phyloP scores from a whole-genome alignment of 2,797 vertebrate genomes.

The Lagodon rhomboides region DNA sequence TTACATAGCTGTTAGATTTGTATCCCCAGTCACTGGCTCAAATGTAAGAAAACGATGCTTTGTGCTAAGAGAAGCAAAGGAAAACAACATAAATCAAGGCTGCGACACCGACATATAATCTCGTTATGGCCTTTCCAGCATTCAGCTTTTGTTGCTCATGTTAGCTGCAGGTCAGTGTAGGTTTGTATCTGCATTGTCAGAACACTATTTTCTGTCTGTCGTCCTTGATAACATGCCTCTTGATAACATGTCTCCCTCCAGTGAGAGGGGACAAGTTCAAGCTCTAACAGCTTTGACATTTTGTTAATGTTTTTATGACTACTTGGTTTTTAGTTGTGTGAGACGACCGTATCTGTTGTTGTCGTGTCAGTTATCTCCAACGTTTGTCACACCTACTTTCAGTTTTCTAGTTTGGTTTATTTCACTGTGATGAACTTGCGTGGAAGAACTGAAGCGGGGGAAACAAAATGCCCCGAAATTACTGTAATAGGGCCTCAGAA shows the following conservation, averaged over 20 bases:
- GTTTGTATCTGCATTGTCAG: not conserved
- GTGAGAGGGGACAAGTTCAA: not conserved
- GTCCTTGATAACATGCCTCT: not conserved
- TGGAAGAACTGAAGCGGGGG: not conserved
- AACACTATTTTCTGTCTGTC: not conserved
- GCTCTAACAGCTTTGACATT: not conserved
- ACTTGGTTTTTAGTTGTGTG: too few relatives aligned
- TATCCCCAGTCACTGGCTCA: too few relatives aligned
- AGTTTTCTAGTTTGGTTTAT: too few relatives aligned
- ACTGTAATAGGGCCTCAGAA: not conserved
- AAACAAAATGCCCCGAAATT: conserved; percentile 13
- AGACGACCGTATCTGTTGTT: too few relatives aligned
- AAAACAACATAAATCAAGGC: not conserved
- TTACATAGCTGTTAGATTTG: too few relatives aligned
- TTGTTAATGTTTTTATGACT: too few relatives aligned
- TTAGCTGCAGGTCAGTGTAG: too few relatives aligned
- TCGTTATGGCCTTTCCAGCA: not conserved
- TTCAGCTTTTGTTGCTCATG: not conserved
- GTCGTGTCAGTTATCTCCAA: too few relatives aligned
- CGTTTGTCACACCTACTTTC: too few relatives aligned
- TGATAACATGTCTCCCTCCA: not conserved
- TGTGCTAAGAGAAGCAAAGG: not conserved
- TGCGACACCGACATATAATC: not conserved
- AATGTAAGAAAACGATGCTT: not conserved
- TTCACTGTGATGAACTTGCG: too few relatives aligned